A percentile compares a stretch with the other conserved stretches of the same genome.
phyloP scores from a whole-genome alignment of 2,888 invertebrate genomes.

The Thereva unica region DNA sequence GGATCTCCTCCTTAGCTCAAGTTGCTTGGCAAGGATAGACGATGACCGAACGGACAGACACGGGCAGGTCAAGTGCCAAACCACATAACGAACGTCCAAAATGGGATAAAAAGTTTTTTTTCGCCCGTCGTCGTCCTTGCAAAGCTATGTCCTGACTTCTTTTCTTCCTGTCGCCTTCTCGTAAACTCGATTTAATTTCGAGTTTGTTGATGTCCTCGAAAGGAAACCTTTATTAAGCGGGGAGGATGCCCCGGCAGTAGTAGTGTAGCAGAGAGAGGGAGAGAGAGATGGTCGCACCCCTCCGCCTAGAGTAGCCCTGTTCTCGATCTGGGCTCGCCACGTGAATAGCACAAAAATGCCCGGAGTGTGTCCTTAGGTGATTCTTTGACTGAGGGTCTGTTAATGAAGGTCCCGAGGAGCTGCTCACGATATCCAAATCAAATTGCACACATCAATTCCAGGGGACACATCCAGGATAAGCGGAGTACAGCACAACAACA shows the following conservation, averaged over 20 bases:
- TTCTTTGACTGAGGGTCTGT: slow-evolving; percentile 12
- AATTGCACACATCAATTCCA: slow-evolving; percentile 24
- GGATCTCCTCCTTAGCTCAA: not conserved
- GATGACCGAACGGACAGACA: slow-evolving; percentile 12
- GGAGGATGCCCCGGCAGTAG: too few relatives aligned
- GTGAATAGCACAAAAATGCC: slow-evolving; percentile 27
- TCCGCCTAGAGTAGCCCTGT: not conserved
- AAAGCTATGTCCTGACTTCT: slow-evolving; percentile 20
- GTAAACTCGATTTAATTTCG: slow-evolving; percentile 34
- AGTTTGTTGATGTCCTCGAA: slow-evolving; percentile 19
- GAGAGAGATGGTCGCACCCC: not conserved
- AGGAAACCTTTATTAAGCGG: not conserved
- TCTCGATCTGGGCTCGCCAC: slow-evolving; percentile 9
- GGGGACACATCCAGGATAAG: slow-evolving; percentile 12
- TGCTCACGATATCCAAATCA: slow-evolving; percentile 29
- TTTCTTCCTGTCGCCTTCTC: slow-evolving; percentile 21
- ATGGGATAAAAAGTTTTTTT: slow-evolving; percentile 26
- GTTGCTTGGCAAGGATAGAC: not conserved
- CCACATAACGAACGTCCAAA: slow-evolving; percentile 32
- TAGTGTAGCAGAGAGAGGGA: too few relatives aligned
- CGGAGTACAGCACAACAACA: slow-evolving; percentile 5
- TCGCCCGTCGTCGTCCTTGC: not conserved
- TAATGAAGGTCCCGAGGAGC: slow-evolving; percentile 25
- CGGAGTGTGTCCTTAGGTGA: slow-evolving; percentile 17
- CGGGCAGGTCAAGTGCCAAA: slow-evolving; percentile 32